Evolutionary conservation across 2,797 vertebrate species (phyloP).

Genomic region (Prunella strophiata): DNA sequence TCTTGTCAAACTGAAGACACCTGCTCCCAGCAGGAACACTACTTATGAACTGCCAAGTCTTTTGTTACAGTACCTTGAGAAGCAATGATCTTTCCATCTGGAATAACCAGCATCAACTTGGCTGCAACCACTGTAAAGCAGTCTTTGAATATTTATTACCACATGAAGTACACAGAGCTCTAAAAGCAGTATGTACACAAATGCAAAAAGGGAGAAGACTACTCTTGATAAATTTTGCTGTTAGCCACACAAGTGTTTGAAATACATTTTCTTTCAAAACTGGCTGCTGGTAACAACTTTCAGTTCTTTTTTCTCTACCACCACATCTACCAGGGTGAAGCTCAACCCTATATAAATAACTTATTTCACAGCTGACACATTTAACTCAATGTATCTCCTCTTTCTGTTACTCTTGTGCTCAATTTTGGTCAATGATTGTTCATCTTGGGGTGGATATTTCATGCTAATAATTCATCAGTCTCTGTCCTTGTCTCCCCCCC

Average conservation of each 20-base stretch:
- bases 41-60: slow-evolving; percentile 76
- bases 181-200: slow-evolving; percentile 11
- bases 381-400: background rate
- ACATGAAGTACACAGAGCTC: background rate
- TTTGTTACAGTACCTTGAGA: slow-evolving; percentile 74
- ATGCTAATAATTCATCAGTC: background rate
- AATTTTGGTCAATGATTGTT: background rate
- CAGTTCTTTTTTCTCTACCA: background rate
- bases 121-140: slow-evolving; percentile 47
- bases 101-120: slow-evolving; percentile 64
- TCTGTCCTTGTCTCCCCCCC: background rate
- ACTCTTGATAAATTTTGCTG: background rate
- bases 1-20: slow-evolving; percentile 77
- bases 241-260: background rate
- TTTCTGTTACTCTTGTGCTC: background rate
- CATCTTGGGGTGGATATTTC: background rate
- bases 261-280: background rate
- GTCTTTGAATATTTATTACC: slow-evolving; percentile 56
- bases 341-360: background rate
- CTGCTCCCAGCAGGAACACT: slow-evolving; percentile 75
- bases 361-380: background rate
- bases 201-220: background rate
- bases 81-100: slow-evolving; percentile 77
- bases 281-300: background rate
- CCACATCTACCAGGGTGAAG: background rate